Conservation (phyloP, 1,140 invertebrate species). For the Alviniconcha marisindica region DNA sequence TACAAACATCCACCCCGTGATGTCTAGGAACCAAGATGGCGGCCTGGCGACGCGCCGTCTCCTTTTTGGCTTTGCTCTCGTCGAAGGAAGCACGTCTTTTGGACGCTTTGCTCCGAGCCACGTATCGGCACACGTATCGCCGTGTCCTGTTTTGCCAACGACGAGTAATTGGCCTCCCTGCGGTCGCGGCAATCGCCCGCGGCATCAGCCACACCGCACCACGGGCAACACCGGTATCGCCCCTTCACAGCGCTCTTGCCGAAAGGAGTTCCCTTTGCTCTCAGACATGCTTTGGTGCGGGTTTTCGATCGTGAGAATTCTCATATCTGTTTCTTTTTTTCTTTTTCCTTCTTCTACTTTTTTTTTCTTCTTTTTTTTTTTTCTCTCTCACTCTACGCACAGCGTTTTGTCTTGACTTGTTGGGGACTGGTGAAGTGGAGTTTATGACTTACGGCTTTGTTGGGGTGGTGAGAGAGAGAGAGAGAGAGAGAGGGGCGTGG, state of each 20-base stretch:
- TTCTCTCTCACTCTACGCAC: not conserved
- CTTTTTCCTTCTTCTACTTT: not conserved
- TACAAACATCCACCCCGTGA: not conserved
- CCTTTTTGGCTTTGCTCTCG: not conserved
- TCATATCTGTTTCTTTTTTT: not conserved
- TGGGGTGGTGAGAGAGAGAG: too few relatives aligned
- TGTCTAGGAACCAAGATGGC: not conserved
- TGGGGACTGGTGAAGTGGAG: too few relatives aligned
- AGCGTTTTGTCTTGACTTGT: too few relatives aligned
- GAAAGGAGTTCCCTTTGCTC: not conserved
- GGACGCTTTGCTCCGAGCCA: too few relatives aligned
- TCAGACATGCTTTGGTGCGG: constrained; percentile 15
- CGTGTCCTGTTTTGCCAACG: constrained; percentile 18
- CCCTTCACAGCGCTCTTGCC: not conserved
- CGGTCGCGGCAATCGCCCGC: not conserved
- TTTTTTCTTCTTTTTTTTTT: not conserved
- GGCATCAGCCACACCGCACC: not conserved
- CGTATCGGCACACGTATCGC: constrained; percentile 26
- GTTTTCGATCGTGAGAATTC: not conserved
- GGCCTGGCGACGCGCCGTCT: not conserved
- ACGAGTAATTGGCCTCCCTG: constrained; percentile 22
- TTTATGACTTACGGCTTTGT: too few relatives aligned
- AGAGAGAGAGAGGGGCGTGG: too few relatives aligned
- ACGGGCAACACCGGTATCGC: not conserved
- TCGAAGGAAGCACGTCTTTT: constrained; percentile 23